Evolutionary conservation across 2,888 invertebrate species (phyloP), one percentile per base, ranked within the genome.

Genomic region (Leptothorax acervorum): DNA sequence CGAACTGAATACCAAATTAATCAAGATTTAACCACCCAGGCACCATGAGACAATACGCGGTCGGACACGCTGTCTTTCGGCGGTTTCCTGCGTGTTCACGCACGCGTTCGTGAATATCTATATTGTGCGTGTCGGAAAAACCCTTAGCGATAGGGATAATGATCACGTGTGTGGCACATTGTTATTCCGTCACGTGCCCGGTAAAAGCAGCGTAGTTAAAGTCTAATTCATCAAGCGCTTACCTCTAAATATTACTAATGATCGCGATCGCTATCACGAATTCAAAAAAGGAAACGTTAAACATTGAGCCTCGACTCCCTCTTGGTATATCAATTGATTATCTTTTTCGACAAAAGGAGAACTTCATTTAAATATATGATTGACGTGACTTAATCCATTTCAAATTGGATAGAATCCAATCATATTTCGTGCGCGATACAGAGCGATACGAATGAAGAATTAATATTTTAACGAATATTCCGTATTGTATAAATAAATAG

Each of bases 1-100:
- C 62, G 82, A 79, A 74, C 76, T 87, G 76, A 87, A 85, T 73
- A 86, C 28, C 63, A 85, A 76, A 76, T 85, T 82, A 85, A 83
- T 82, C 78, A 28, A 42, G 39, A 76, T 76, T 60, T 57, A 48
- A n/a, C 57, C 57, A 68, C 15, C 53, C 76, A 48, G n/a, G 23
- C 35, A n/a, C 45, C 18, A 76, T 8, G 53, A 66, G 53, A 28
- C 15, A 18, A 78, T 70, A 42, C 48, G n/a, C 31, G 31, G n/a
- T 31, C 35, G 35, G 12, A 18, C 51, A 79, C 28, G 31, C 9
- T 55, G 35, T 51, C 35, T 53, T 65, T 51, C 74, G 51, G 39
- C 82, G 82, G 73, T 84, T 84, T 85, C 48, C 75, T 65, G 51
- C 12, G 68, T 74, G 18, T 51, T 5, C 57, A 31, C 39, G 68